These are phyloP conservation scores for Ormyrus labotus DNA, from an alignment of 2,888 invertebrate genomes.

Conservation along the genomic window DNA sequence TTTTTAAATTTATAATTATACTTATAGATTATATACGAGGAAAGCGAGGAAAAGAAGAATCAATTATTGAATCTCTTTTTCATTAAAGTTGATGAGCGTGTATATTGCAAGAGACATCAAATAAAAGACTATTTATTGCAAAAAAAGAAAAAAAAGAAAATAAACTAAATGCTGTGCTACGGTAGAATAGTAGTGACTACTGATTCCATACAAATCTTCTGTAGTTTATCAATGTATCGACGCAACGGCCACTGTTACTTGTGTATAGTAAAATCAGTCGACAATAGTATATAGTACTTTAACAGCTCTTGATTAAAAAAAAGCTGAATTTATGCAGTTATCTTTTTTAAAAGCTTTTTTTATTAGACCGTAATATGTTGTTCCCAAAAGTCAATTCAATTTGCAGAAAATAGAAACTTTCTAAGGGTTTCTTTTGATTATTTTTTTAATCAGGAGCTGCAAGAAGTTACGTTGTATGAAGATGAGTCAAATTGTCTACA, in stretches of 20 bases:
- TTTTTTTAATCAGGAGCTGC: constrained; percentile 29
- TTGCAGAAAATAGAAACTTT: neutral
- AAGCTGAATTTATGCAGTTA: neutral
- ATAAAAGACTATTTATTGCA: constrained; percentile 47
- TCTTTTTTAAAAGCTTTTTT: neutral
- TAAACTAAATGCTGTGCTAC: constrained; percentile 38
- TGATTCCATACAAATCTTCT: constrained; percentile 41
- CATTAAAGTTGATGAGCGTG: constrained; percentile 40
- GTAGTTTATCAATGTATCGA: constrained; percentile 37
- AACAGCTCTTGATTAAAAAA: constrained; percentile 43
- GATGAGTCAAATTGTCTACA: constrained; percentile 17
- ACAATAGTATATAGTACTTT: constrained; percentile 28
- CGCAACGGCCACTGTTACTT: constrained; percentile 47
- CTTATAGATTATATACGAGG: constrained; percentile 17
- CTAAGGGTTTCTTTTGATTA: constrained; percentile 10
- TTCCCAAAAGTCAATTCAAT: neutral
- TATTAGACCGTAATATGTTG: neutral
- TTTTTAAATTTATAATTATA: constrained; percentile 46
- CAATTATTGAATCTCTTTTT: constrained; percentile 49
- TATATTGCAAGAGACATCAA: constrained; percentile 26
- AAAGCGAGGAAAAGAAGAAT: constrained; percentile 16
- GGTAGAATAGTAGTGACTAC: constrained; percentile 43
- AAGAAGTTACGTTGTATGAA: constrained; percentile 20
- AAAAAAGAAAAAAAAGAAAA: neutral
- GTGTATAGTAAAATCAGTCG: constrained; percentile 35